phyloP scores from a whole-genome alignment of 2,113 vertebrate genomes.

The Phrynosoma platyrhinos region DNA sequence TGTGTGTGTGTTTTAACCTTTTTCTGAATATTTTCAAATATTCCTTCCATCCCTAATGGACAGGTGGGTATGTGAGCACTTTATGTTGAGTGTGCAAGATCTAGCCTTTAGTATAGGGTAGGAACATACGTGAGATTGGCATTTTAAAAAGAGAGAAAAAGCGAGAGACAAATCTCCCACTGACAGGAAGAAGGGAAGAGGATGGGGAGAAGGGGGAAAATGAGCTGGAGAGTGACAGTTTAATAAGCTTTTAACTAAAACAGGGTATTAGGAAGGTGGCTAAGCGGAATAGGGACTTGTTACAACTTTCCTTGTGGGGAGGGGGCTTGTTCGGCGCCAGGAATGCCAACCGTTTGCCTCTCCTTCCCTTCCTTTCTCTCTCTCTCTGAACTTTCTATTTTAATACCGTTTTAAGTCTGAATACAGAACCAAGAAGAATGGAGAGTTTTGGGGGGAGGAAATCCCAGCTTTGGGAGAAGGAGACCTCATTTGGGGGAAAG shows the following conservation, averaged over 20 bases:
- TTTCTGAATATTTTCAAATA: no score
- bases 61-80: no score
- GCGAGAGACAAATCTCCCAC: constrained; percentile 46
- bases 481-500: constrained; percentile 31
- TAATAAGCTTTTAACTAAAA: constrained; percentile 56
- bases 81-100: no score
- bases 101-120: no score
- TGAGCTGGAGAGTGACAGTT: constrained; percentile 20
- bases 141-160: constrained; percentile 16
- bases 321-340: constrained; percentile 31
- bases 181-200: constrained; percentile 27
- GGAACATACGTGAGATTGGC: constrained; percentile 10
- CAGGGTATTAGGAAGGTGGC: constrained; percentile 12
- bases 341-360: constrained; percentile 39
- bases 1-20: no score
- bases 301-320: constrained; percentile 34
- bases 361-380: neutral
- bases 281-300: constrained; percentile 18
- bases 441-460: neutral
- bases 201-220: neutral
- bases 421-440: constrained; percentile 66
- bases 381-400: constrained; percentile 40
- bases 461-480: constrained; percentile 61
- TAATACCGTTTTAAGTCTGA: constrained; percentile 64
- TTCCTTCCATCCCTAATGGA: no score